These are phyloP conservation scores for Dermatemys mawii DNA, from an alignment of 2,113 vertebrate species.

Conservation along the genomic window DNA sequence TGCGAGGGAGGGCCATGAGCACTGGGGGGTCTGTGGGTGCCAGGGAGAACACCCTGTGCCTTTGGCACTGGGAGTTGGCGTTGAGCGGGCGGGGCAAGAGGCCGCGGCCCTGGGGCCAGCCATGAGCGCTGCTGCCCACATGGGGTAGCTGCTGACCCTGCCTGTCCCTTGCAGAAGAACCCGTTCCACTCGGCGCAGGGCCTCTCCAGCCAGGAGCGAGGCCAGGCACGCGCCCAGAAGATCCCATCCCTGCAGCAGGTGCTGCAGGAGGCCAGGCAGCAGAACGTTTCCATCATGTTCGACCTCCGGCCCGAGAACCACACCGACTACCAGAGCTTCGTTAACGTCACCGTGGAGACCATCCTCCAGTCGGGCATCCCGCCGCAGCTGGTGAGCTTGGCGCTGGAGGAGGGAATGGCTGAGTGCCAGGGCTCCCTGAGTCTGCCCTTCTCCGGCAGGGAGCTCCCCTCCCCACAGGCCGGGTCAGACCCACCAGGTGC, in stretches of 20 bases:
- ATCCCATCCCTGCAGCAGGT: constrained; percentile 80
- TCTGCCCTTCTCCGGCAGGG: background rate
- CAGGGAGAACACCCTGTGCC: background rate
- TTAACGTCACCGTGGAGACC: constrained; percentile 70
- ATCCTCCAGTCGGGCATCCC: constrained; percentile 78
- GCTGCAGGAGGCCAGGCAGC: constrained; percentile 73
- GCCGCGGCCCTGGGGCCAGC: background rate
- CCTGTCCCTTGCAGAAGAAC: constrained; percentile 74
- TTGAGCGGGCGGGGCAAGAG: background rate
- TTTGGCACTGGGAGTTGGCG: background rate
- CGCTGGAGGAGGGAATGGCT: background rate
- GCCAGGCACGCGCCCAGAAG: constrained; percentile 71
- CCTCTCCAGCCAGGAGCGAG: constrained; percentile 76
- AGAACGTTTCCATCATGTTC: constrained; percentile 88
- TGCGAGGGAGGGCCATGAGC: background rate
- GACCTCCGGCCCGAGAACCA: constrained; percentile 83
- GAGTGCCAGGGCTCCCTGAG: no score
- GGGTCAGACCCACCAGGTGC: background rate
- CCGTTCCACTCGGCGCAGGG: constrained; percentile 81
- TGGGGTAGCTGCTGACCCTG: background rate
- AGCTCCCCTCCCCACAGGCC: background rate
- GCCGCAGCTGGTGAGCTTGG: constrained; percentile 76
- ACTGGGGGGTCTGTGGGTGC: background rate
- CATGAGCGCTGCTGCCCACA: fast-evolving
- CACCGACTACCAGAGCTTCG: constrained; percentile 74